Percentiles rank a stretch among this genome's conserved stretches.
Evolutionary conservation across 2,888 invertebrate genomes (phyloP).

Genomic region (Cosmia trapezina): DNA sequence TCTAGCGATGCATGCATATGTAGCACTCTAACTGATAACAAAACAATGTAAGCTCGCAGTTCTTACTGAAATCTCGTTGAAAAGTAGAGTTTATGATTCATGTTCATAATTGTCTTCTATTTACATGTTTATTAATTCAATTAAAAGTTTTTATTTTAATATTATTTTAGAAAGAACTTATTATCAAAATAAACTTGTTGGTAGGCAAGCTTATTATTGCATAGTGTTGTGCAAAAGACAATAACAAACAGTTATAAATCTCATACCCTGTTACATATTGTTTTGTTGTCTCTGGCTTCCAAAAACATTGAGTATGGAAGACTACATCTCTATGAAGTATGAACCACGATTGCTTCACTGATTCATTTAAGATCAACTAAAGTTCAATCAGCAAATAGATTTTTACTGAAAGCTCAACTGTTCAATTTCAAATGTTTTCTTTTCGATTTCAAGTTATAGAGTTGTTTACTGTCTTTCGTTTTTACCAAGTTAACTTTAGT

Average conservation of each 20-base stretch:
- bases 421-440: not conserved
- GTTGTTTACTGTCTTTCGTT: not conserved
- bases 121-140: not conserved
- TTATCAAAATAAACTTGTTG: slow-evolving; percentile 37
- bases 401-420: not conserved
- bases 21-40: slow-evolving; percentile 11
- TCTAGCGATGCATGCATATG: slow-evolving; percentile 23
- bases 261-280: slow-evolving; percentile 6
- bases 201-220: slow-evolving; percentile 32
- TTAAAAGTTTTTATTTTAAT: not conserved
- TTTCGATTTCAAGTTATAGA: not conserved
- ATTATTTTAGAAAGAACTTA: not conserved
- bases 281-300: slow-evolving; percentile 26
- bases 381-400: not conserved
- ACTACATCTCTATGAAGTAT: not conserved
- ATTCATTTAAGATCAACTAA: not conserved
- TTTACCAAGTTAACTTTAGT: not conserved
- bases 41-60: slow-evolving; percentile 3
- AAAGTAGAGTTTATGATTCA: not conserved
- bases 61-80: not conserved
- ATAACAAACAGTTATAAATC: not conserved
- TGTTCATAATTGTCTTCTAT: slow-evolving; percentile 4
- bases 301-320: slow-evolving; percentile 3
- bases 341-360: not conserved
- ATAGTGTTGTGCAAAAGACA: slow-evolving; percentile 34